A percentile compares a stretch with the other conserved stretches of the same genome.
Conservation (phyloP, 2,113 vertebrate species). For the Neotragus pygmaeus region DNA sequence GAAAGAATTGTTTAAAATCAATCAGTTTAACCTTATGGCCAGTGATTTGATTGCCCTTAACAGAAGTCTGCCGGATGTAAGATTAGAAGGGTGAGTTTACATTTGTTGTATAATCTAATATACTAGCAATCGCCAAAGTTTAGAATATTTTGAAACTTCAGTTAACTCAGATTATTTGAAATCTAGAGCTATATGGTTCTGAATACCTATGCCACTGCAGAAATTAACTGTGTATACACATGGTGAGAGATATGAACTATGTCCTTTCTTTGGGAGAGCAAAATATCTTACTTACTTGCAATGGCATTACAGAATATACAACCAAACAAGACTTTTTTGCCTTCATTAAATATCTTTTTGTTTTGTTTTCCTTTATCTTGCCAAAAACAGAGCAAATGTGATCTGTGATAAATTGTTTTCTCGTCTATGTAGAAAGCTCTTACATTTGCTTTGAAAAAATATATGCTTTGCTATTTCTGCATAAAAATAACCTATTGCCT, state of each 20-base stretch:
- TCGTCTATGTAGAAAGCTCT: neutral
- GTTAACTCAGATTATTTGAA: neutral
- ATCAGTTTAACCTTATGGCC: conserved; percentile 99
- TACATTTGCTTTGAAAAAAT: conserved; percentile 2
- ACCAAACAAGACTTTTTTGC: neutral
- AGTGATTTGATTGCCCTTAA: conserved; percentile 97
- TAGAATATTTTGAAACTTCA: neutral
- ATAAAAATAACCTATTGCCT: neutral
- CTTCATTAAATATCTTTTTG: neutral
- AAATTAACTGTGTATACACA: neutral
- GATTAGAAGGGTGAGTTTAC: conserved; percentile 92
- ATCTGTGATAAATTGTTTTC: neutral
- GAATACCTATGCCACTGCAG: neutral
- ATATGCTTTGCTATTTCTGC: neutral
- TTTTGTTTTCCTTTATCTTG: conserved; percentile 30
- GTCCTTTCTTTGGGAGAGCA: neutral
- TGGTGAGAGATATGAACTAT: neutral
- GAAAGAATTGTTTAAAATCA: conserved; percentile 99
- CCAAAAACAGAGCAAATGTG: neutral
- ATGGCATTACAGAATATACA: neutral
- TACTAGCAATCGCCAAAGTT: neutral
- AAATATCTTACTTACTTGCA: neutral
- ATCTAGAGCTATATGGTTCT: neutral
- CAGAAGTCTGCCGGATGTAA: conserved; percentile 95
- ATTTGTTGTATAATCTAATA: neutral